Evolutionary conservation across 1,140 invertebrate species (phyloP), one percentile per base, ranked within the genome.

Genomic region (Drosophila ananassae): DNA sequence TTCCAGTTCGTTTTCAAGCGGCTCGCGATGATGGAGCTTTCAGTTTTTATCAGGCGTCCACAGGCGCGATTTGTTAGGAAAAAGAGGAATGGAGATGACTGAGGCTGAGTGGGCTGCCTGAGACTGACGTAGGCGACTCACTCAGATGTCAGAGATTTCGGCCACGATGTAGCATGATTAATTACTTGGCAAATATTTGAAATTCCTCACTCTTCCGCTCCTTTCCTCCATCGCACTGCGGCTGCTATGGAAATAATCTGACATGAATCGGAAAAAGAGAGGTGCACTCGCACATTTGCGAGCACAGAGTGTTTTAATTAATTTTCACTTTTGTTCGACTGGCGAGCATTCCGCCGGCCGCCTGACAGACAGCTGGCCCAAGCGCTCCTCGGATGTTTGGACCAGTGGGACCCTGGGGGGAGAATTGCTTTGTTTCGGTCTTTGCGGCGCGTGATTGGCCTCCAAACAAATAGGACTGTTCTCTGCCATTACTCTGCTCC

Each of bases 151-250:
- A 57, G 56, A 57, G 59, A 58, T 73, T 74, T 74, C 22, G 59
- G 47, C 62, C 54, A 51, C 59, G 78, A 67, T 73, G 59, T 85
- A 82, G 77, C 77, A 84, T 85, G 82, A 85, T 85, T 87, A 85
- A 87, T 85, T 85, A 87, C 82, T 87, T 72, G 64, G 64, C 74
- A 85, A 85, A 85, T 85, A 87, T 87, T 85, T 87, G 74, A 64
- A 61, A 60, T 71, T 41, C 30, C 8, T 44, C 56, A 22, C 12
- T 12, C 13, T 5, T 30, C 25, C 9, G 41, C 57, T 32, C 22
- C 28, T 58, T 64, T 41, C 22, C 41, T 44, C 22, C 24, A 2
- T 0, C 24, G 25, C 25, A 5, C 25, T 28, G 41, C 51, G 9
- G 34, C 37, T 37, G 30, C 63, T 44, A 80, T 84, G 50, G 52